Conservation (phyloP, 2,888 invertebrate species). For the Amphipyra berbera region DNA sequence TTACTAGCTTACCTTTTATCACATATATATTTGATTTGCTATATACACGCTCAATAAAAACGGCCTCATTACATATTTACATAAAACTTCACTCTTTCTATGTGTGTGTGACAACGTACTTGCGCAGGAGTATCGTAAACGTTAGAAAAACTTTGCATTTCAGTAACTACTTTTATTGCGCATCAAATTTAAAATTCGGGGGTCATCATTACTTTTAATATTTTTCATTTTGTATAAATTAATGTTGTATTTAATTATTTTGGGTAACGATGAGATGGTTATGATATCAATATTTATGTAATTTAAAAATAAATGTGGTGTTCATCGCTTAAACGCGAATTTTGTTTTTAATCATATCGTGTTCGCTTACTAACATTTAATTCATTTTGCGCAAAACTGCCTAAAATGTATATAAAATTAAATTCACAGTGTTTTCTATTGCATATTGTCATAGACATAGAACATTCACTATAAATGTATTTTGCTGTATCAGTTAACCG, state of each 20-base stretch:
- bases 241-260: constrained; percentile 24
- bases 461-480: constrained; percentile 41
- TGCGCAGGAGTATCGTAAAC: constrained; percentile 32
- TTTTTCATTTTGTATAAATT: constrained; percentile 33
- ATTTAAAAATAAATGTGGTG: constrained; percentile 39
- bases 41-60: constrained; percentile 20
- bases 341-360: constrained; percentile 31
- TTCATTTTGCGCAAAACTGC: constrained; percentile 39
- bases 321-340: constrained; percentile 28
- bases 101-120: constrained; percentile 34
- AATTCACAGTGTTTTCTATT: constrained; percentile 38
- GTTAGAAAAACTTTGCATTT: constrained; percentile 52
- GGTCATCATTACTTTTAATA: constrained; percentile 9
- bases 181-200: constrained; percentile 26
- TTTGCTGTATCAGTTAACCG: constrained; percentile 30
- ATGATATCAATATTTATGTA: constrained; percentile 24
- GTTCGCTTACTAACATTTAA: constrained; percentile 48
- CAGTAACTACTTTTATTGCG: constrained; percentile 27
- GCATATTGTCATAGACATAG: constrained; percentile 31
- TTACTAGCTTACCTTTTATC: constrained; percentile 1
- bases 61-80: constrained; percentile 28
- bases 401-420: constrained; percentile 43
- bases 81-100: constrained; percentile 8
- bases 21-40: not conserved
- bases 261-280: constrained; percentile 35